These are phyloP conservation scores for Penaeus japonicus DNA, from an alignment of 1,140 invertebrate genomes.

Conservation along the genomic window DNA sequence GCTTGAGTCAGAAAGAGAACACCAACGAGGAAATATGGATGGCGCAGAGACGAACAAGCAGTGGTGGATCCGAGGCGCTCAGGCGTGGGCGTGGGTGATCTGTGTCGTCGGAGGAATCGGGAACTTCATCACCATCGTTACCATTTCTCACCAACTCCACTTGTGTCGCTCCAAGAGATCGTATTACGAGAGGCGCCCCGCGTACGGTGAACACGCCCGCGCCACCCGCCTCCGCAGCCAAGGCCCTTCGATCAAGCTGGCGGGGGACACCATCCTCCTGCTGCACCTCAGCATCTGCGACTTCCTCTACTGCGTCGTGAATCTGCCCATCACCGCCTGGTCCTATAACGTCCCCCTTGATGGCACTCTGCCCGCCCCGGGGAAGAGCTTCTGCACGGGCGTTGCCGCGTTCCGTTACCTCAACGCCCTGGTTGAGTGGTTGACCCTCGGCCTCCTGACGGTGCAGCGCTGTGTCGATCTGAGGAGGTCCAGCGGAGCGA, in stretches of 20 bases:
- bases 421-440: slow-evolving; percentile 55
- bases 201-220: no score
- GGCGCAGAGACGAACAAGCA: no score
- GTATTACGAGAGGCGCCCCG: background rate
- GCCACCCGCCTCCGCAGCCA: no score
- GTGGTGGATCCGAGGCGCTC: background rate
- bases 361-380: background rate
- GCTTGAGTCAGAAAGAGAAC: no score
- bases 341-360: slow-evolving; percentile 16
- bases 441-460: slow-evolving; percentile 42
- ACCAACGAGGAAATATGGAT: no score
- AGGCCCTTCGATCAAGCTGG: background rate
- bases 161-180: background rate
- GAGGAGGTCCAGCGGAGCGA: background rate
- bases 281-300: slow-evolving; percentile 51
- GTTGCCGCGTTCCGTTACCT: slow-evolving; percentile 47
- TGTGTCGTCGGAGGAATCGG: background rate
- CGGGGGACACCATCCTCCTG: slow-evolving; percentile 45
- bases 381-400: slow-evolving; percentile 27
- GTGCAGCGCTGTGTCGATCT: slow-evolving; percentile 44
- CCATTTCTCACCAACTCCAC: background rate
- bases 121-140: slow-evolving; percentile 21
- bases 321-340: slow-evolving; percentile 44
- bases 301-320: slow-evolving; percentile 53
- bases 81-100: slow-evolving; percentile 32